Base-by-base conservation (phyloP, 2,888 invertebrate genomes). In the Cartodere bifasciata region DNA sequence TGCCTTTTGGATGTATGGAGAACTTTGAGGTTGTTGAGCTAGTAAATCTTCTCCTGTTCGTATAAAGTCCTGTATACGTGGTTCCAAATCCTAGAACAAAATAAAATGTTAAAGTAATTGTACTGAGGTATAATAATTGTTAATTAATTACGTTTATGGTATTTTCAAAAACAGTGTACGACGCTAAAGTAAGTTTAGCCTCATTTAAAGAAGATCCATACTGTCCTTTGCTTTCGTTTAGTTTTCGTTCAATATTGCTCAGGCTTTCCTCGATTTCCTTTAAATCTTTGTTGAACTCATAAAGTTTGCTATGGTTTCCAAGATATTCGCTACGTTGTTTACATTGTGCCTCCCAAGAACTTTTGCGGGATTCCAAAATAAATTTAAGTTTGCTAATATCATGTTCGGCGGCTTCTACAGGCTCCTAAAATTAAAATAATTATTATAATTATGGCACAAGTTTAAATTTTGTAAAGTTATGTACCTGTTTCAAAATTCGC, bases 81-180 rank as follows among this genome's bases (percentile, higher is more conserved):
- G 68, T 50, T 80, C 78, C 42, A 82, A 62, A 44, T 73, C 60
- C 81, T 80, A 49, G n/a, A 56, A 49, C 16, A 35, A 32, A 21
- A 15, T 17, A 9, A 3, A 4, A n/a, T 28, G 5, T 7, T n/a
- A n/a, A n/a, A n/a, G n/a, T n/a, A n/a, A n/a, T n/a, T n/a, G n/a
- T n/a, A n/a, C n/a, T n/a, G n/a, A n/a, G n/a, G n/a, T n/a, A n/a
- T n/a, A n/a, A n/a, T n/a, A n/a, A n/a, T n/a, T n/a, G n/a, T n/a
- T n/a, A n/a, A n/a, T 11, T 40, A 57, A 60, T 61, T 60, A 84
- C 82, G 65, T 77, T 70, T 41, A 84, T 72, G 30, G 80, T 81
- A 55, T 74, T 74, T 60, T 85, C 81, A 54, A 85, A 82, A 47
- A 78, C 74, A 38, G 68, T 67, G 52, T 83, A 85, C 16, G 79